Percentiles rank a stretch among this genome's conserved stretches.
Conservation (phyloP, 2,797 vertebrate genomes). For the Halcyon smyrnensis region DNA sequence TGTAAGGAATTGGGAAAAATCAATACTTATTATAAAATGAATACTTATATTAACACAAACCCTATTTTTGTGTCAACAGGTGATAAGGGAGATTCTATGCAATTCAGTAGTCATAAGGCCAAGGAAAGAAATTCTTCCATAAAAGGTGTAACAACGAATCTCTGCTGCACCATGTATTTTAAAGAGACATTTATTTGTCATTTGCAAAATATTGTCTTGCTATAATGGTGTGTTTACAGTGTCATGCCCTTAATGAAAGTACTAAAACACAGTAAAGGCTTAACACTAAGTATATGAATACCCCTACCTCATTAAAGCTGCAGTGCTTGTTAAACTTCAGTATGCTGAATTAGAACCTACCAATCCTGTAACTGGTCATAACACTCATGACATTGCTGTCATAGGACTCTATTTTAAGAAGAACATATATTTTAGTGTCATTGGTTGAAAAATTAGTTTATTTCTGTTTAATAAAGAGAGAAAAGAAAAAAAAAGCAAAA, state of each 20-base stretch:
- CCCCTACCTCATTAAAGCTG: background rate
- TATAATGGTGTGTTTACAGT: background rate
- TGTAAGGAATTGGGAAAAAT: background rate
- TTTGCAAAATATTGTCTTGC: background rate
- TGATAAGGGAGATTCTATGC: background rate
- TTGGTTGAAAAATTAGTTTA: background rate
- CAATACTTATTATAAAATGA: no score
- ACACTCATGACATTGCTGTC: background rate
- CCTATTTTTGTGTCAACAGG: background rate
- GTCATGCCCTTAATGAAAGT: no score
- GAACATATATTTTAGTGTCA: background rate
- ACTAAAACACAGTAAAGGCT: background rate
- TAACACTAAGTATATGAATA: background rate
- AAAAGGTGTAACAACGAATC: background rate
- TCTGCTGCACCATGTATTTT: background rate
- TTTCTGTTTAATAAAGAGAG: background rate
- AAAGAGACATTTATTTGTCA: background rate
- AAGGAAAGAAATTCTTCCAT: background rate
- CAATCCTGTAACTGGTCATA: background rate
- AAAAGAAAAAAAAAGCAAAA: background rate
- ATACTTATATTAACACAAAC: background rate
- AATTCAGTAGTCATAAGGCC: background rate
- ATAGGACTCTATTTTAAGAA: background rate
- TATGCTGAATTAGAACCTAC: background rate
- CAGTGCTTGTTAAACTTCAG: background rate